These are phyloP conservation scores for Aphrocallistes beatrix DNA, from an alignment of 37 sponge, comb jelly and placozoan genomes.

Conservation along the genomic window DNA sequence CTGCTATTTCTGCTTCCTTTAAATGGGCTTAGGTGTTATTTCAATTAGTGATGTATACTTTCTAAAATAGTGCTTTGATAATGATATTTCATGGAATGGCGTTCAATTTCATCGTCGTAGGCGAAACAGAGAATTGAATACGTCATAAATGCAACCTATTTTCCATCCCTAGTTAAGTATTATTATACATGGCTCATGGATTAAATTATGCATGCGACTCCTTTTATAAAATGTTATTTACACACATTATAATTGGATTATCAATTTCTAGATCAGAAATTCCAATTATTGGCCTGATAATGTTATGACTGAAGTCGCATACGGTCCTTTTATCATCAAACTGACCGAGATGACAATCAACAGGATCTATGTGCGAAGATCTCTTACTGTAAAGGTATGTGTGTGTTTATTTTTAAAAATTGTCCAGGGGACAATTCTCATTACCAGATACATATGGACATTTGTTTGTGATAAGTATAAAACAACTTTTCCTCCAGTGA, in stretches of 20 bases:
- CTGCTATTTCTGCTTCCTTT: too few species aligned
- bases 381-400: not conserved
- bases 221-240: not conserved
- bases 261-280: not conserved
- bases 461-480: too few species aligned
- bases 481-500: too few species aligned
- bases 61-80: too few species aligned
- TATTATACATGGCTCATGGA: not conserved
- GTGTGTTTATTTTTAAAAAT: not conserved
- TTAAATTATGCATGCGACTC: not conserved
- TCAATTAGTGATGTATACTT: too few species aligned
- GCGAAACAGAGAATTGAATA: not conserved
- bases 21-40: too few species aligned
- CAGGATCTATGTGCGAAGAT: not conserved
- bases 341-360: not conserved
- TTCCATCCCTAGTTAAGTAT: too few species aligned
- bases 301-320: not conserved
- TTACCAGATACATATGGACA: too few species aligned
- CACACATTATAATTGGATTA: not conserved
- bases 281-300: not conserved
- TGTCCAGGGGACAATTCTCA: too few species aligned
- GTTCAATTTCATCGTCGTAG: not conserved
- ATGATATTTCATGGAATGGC: too few species aligned
- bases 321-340: not conserved
- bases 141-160: not conserved